These are phyloP conservation scores for Platorchestia sp. DNA, from an alignment of 1,140 invertebrate species.

Conservation along the genomic window DNA sequence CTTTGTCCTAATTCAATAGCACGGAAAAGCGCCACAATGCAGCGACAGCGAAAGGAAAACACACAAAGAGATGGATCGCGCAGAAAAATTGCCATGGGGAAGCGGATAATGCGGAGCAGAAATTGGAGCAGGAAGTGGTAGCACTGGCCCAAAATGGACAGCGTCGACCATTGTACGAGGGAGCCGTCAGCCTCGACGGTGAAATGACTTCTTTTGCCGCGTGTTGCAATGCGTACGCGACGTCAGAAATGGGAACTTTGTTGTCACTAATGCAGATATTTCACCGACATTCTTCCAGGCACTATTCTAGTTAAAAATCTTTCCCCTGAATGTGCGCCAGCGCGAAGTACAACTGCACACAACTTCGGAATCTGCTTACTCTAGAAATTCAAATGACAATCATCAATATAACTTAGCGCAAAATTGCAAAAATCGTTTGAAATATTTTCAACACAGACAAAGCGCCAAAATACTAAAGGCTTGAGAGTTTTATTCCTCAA, in stretches of 20 bases:
- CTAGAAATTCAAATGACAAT: too few species aligned
- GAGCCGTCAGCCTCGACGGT: neutral
- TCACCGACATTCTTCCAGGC: neutral
- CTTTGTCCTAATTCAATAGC: slow-evolving; percentile 52
- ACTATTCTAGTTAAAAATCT: too few species aligned
- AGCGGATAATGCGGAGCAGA: slow-evolving; percentile 48
- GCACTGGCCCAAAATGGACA: slow-evolving; percentile 4
- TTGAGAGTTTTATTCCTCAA: too few species aligned
- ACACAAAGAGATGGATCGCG: slow-evolving; percentile 49
- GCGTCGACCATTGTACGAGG: neutral
- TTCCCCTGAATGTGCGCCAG: too few species aligned
- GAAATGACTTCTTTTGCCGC: slow-evolving; percentile 25
- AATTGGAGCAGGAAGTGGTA: slow-evolving; percentile 53
- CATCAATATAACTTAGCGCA: too few species aligned
- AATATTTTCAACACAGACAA: too few species aligned
- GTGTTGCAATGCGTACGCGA: neutral
- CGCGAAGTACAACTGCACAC: too few species aligned
- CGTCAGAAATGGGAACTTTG: neutral
- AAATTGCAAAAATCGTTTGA: too few species aligned
- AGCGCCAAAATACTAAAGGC: too few species aligned
- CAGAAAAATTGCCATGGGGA: slow-evolving; percentile 46
- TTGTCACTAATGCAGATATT: too few species aligned
- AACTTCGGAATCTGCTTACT: too few species aligned
- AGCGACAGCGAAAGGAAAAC: slow-evolving; percentile 39
- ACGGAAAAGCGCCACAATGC: slow-evolving; percentile 52